Evolutionary conservation across 2,888 invertebrate genomes (phyloP).

Genomic region (Tenthredo livida): DNA sequence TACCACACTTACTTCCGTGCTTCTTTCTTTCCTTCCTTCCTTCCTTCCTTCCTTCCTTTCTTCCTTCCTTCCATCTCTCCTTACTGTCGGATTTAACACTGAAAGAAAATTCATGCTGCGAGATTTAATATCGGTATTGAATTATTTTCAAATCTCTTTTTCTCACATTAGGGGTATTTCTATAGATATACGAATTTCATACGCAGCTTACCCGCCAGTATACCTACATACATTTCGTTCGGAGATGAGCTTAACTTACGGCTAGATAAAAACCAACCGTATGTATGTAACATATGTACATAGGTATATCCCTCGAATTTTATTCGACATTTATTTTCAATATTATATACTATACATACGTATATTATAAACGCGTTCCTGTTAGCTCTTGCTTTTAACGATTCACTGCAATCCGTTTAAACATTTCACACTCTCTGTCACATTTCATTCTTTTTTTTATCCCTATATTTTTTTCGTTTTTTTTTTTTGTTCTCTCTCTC

Average conservation of each 20-base stretch:
- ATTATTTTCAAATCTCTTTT: conserved; percentile 3
- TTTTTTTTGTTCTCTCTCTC: background rate
- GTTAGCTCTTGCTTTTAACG: background rate
- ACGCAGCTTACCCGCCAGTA: background rate
- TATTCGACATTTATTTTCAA: background rate
- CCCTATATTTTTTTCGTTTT: too few species aligned
- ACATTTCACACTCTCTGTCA: background rate
- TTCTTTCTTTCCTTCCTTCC: background rate
- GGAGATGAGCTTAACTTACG: background rate
- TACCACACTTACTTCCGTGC: background rate
- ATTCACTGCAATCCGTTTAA: background rate
- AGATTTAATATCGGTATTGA: conserved; percentile 12
- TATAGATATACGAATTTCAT: background rate
- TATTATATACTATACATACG: background rate
- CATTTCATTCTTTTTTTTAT: background rate
- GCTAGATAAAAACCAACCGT: background rate
- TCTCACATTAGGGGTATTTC: background rate
- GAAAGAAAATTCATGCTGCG: background rate
- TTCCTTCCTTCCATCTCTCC: background rate
- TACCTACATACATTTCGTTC: background rate
- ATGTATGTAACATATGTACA: too few species aligned
- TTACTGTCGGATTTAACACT: background rate
- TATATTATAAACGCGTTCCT: background rate
- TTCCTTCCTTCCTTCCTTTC: background rate
- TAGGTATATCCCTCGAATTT: background rate